These are phyloP conservation scores for Pipistrellus kuhlii DNA, from an alignment of 2,797 vertebrate genomes.

Conservation along the genomic window DNA sequence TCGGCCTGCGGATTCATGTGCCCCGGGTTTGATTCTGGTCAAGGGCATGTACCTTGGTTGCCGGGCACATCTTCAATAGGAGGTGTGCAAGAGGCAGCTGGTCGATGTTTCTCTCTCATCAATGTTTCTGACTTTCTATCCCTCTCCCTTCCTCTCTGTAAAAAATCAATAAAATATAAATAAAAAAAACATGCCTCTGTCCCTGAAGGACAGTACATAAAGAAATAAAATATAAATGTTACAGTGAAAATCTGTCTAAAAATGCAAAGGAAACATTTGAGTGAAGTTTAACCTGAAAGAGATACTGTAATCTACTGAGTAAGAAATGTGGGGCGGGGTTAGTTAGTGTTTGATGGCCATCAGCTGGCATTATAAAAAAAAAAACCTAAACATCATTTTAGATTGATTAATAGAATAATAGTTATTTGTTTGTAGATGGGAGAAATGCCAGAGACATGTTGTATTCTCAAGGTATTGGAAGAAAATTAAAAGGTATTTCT, in stretches of 20 bases:
- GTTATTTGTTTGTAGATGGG: background rate
- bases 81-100: no score
- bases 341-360: background rate
- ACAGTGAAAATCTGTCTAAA: background rate
- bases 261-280: slow-evolving; percentile 35
- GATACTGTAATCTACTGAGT: background rate
- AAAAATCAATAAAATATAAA: no score
- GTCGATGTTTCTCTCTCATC: no score
- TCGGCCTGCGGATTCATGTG: no score
- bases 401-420: background rate
- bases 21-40: no score
- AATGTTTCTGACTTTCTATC: no score
- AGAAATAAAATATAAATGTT: background rate
- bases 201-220: background rate
- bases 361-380: background rate
- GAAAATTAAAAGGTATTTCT: background rate
- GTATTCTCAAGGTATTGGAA: background rate
- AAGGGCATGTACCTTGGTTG: no score
- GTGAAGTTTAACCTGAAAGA: background rate
- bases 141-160: no score
- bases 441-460: background rate
- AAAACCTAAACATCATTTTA: background rate
- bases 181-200: background rate
- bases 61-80: no score
- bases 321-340: background rate